phyloP scores from a whole-genome alignment of 2,797 vertebrate genomes.

The Darevskia mixta region DNA sequence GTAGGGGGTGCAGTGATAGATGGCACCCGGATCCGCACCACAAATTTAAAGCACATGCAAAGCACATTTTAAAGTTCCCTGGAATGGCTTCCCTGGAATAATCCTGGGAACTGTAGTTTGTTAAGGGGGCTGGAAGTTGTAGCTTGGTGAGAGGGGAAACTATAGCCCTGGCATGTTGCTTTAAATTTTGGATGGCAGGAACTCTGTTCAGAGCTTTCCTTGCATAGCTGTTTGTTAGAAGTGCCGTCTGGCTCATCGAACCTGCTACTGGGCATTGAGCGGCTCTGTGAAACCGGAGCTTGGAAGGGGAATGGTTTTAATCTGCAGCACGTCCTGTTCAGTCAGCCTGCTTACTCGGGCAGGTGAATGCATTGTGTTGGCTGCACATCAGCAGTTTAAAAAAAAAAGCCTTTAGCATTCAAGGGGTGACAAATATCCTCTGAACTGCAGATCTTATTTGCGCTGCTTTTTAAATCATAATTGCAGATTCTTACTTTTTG shows the following conservation, averaged over 20 bases:
- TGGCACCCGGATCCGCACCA: no score
- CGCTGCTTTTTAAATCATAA: background rate
- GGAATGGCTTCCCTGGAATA: no score
- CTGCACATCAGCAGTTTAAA: slow-evolving; percentile 4
- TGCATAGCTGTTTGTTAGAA: background rate
- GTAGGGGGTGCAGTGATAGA: no score
- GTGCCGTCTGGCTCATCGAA: no score
- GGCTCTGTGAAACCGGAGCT: background rate
- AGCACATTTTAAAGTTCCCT: no score
- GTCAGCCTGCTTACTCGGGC: background rate
- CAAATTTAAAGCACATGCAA: no score
- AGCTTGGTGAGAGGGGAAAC: no score
- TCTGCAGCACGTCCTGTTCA: background rate
- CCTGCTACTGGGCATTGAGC: background rate
- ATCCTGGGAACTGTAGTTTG: no score
- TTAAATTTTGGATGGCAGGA: background rate
- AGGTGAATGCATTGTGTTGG: background rate
- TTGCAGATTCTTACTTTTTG: slow-evolving; percentile 8
- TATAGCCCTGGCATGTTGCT: background rate
- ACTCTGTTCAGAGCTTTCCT: background rate
- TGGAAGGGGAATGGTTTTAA: background rate
- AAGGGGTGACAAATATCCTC: background rate
- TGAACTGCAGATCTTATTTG: background rate
- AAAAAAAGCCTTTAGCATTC: background rate
- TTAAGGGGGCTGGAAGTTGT: no score